phyloP scores from a whole-genome alignment of 2,888 invertebrate species.

The Troides aeacus region DNA sequence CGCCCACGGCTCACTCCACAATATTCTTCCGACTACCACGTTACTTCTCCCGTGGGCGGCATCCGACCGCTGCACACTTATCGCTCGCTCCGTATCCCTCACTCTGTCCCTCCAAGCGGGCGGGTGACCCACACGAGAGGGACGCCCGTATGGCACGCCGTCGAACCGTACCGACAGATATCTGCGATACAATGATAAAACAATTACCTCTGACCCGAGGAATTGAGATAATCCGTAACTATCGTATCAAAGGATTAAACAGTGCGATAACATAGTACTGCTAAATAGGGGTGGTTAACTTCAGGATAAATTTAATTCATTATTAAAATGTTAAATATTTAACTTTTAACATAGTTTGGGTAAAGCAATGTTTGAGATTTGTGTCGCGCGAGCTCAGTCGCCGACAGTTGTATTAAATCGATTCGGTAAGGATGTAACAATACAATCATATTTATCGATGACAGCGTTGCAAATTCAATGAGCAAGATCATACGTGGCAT shows the following conservation, averaged over 20 bases:
- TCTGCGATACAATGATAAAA: slow-evolving; percentile 58
- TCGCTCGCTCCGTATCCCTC: slow-evolving; percentile 40
- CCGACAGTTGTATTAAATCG: too few species aligned
- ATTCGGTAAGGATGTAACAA: too few species aligned
- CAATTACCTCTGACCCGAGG: slow-evolving; percentile 61
- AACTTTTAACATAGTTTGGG: not conserved
- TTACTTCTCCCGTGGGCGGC: slow-evolving; percentile 59
- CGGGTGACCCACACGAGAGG: slow-evolving; percentile 41
- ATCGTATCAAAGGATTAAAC: slow-evolving; percentile 24
- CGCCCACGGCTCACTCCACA: slow-evolving; percentile 20
- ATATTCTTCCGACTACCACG: slow-evolving; percentile 45
- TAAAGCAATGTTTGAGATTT: not conserved
- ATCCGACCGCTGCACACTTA: slow-evolving; percentile 47
- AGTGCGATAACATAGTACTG: slow-evolving; percentile 4
- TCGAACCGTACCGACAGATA: slow-evolving; percentile 41
- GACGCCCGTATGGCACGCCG: slow-evolving; percentile 42
- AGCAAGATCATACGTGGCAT: too few species aligned
- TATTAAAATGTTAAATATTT: not conserved
- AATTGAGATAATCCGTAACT: slow-evolving; percentile 35
- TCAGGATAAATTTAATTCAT: not conserved
- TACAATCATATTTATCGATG: too few species aligned
- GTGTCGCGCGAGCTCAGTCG: not conserved
- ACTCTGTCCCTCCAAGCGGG: slow-evolving; percentile 45
- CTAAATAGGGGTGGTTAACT: slow-evolving; percentile 8
- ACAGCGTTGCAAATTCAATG: too few species aligned